Evolutionary conservation across 2,113 vertebrate species (phyloP), one percentile per base, ranked within the genome.

Genomic region (Poeciliopsis retropinna): DNA sequence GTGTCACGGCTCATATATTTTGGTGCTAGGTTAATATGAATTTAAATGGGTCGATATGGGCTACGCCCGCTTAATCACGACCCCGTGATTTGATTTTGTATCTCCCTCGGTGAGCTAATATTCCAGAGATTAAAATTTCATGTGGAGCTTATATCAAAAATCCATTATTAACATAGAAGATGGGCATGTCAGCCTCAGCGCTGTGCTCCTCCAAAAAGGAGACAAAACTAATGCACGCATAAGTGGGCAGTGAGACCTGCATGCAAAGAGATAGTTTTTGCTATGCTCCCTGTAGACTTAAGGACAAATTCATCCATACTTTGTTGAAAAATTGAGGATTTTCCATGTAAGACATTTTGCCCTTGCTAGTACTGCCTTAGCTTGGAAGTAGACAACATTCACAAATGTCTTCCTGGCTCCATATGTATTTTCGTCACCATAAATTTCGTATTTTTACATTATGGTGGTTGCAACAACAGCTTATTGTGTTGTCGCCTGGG

Each of bases 51-150:
- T 93, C 84, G 88, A 90, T 92, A 75, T 86, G 90, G 85, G 88
- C 88, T 87, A 88, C 88, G 73, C 85, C 88, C 82, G 88, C 90
- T 92, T 94, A 92, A 93, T 93, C 93, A 93, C 88, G 85, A 89
- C 88, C 90, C 85, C 84, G 90, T 89, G 92, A 94, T 93, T 92
- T 92, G 91, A 94, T 93, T 92, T 90, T 88, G 90, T 92, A 87
- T 90, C 87, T 88, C 85, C 87, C 89, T 93, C 74, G 60, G 88
- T 90, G 87, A 91, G 92, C 88, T 93, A 93, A 93, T 94, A 93
- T 92, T 91, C 90, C 86, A 86, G 80, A 91, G 91, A 93, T 94
- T 93, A 94, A 93, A 94, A 90, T 91, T 94, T 93, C 92, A 93
- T 93, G 92, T 85, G 88, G 89, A 80, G 90, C 91, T 92, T 81